Conservation (phyloP, 2,888 invertebrate species). For the Drosophila bunnanda region DNA sequence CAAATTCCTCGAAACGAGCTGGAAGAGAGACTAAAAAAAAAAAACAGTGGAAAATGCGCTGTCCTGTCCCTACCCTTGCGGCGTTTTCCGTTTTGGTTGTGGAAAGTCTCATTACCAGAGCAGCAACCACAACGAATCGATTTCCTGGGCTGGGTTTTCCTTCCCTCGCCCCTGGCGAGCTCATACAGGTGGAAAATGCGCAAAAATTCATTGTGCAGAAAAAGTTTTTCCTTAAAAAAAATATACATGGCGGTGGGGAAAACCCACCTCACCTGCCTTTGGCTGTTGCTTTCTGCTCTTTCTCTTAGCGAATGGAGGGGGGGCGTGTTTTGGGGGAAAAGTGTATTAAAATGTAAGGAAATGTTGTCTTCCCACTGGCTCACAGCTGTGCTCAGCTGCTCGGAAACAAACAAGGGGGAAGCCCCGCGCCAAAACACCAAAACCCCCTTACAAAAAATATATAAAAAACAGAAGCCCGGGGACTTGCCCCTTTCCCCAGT, state of each 20-base stretch:
- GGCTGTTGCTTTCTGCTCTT: conserved; percentile 64
- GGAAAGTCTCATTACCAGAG: conserved; percentile 57
- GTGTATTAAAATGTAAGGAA: conserved; percentile 76
- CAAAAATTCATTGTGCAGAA: conserved; percentile 81
- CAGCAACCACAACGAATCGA: conserved; percentile 77
- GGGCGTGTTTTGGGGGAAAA: conserved; percentile 58
- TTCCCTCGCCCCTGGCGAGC: conserved; percentile 23
- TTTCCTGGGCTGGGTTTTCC: conserved; percentile 52
- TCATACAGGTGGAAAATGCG: conserved; percentile 80
- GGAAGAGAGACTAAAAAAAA: not conserved
- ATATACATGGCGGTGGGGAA: conserved; percentile 12
- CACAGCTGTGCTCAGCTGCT: conserved; percentile 78
- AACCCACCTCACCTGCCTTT: conserved; percentile 59
- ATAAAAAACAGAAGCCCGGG: conserved; percentile 39
- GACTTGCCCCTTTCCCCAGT: conserved; percentile 31
- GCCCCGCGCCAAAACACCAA: not conserved
- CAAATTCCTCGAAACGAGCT: conserved; percentile 39
- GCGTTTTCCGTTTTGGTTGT: conserved; percentile 15
- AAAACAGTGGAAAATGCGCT: conserved; percentile 31
- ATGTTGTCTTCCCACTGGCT: conserved; percentile 56
- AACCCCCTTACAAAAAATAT: conserved; percentile 1
- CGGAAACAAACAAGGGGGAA: conserved; percentile 64
- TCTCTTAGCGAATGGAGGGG: not conserved
- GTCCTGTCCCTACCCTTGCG: conserved; percentile 3
- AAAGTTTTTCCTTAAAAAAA: conserved; percentile 58